phyloP scores from a whole-genome alignment of 1,140 invertebrate species.

The Eumaeus atala region DNA sequence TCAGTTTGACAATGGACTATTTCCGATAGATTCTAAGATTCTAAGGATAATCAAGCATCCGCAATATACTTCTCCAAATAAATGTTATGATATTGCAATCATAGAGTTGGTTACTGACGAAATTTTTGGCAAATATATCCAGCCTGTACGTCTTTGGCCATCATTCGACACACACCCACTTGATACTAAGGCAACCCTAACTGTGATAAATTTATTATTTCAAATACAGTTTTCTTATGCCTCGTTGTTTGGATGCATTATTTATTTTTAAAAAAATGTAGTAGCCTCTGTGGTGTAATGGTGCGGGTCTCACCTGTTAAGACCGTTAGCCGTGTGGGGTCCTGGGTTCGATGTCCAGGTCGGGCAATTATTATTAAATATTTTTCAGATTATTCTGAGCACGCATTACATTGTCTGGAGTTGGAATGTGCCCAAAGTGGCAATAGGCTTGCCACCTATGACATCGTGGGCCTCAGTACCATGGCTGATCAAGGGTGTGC shows the following conservation, averaged over 20 bases:
- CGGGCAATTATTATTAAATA: too few relatives aligned
- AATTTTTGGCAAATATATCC: conserved; percentile 21
- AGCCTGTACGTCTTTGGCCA: conserved; percentile 66
- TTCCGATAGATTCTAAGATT: conserved; percentile 24
- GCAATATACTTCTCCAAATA: conserved; percentile 23
- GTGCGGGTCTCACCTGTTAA: too few relatives aligned
- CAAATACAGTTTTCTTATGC: conserved; percentile 29
- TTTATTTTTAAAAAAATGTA: neutral
- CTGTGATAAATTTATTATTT: conserved; percentile 45
- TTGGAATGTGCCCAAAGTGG: too few relatives aligned
- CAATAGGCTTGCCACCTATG: too few relatives aligned
- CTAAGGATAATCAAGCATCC: conserved; percentile 26
- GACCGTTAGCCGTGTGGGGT: too few relatives aligned
- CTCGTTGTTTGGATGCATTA: neutral
- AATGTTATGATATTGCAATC: conserved; percentile 32
- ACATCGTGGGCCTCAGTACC: too few relatives aligned
- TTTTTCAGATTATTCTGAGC: too few relatives aligned
- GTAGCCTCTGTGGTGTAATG: too few relatives aligned
- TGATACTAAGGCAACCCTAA: conserved; percentile 27
- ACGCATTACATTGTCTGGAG: too few relatives aligned
- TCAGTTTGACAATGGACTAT: neutral
- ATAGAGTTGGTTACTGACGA: conserved; percentile 25
- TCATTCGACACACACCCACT: conserved; percentile 19
- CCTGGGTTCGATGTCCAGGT: too few relatives aligned
- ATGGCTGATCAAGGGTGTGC: too few relatives aligned